These are phyloP conservation scores for Eurystomus gularis DNA, from an alignment of 2,113 vertebrate species.

Conservation along the genomic window DNA sequence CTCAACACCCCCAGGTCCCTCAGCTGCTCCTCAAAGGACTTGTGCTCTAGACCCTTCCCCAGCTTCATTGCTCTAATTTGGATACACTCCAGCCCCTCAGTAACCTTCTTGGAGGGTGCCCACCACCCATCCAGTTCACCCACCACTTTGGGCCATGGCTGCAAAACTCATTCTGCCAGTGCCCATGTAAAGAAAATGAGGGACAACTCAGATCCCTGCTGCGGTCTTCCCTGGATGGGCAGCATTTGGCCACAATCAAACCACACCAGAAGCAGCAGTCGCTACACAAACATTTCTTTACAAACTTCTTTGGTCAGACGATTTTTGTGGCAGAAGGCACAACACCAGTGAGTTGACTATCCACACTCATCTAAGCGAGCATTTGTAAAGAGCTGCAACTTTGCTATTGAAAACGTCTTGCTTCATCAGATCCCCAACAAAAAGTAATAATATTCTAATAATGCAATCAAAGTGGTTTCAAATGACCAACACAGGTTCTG, in stretches of 20 bases:
- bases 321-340: background rate
- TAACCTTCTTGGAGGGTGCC: background rate
- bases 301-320: background rate
- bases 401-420: background rate
- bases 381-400: background rate
- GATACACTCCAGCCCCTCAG: background rate
- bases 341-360: too few species aligned
- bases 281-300: background rate
- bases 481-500: background rate
- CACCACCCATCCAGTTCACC: background rate
- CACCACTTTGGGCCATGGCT: background rate
- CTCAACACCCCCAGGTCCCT: too few species aligned
- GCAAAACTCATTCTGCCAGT: background rate
- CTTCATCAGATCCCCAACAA: background rate
- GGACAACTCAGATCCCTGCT: background rate
- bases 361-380: background rate
- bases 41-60: too few species aligned
- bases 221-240: background rate
- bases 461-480: too few species aligned
- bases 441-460: too few species aligned
- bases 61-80: background rate
- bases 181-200: accelerated
- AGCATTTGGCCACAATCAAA: background rate
- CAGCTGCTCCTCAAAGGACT: too few species aligned
- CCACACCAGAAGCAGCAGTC: background rate